Base-by-base conservation (phyloP, 2,888 invertebrate genomes). In the Catocala nupta region DNA sequence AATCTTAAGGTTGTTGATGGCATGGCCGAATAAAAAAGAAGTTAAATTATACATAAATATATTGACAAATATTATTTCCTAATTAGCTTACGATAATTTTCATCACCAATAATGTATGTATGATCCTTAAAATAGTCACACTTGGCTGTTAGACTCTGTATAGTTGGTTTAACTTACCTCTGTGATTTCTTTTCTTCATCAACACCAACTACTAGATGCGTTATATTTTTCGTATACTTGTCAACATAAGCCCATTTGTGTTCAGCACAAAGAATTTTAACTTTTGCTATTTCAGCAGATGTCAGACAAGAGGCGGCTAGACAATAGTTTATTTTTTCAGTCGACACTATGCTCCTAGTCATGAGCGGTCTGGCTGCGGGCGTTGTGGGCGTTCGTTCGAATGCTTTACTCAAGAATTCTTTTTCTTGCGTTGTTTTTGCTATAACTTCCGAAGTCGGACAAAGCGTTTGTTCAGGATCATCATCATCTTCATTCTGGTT, bases 151-250 rank as follows among this genome's bases (percentile, higher is more conserved):
- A 3, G 25, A 25, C 25, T 25, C 25, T 25, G 25, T 25, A 25
- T 25, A 25, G 4, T 25, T 25, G 25, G 25, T 25, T 1, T 54
- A 8, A 50, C 10, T 39, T 12, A 94, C 94, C 94, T 89, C 75
- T 92, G 89, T 8, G 92, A 86, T 67, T 81, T 88, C 43, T 90
- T 90, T 57, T 91, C 88, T 10, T 91, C 88, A 75, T 94, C 93
- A 5, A 92, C 92, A 45, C 86, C 82, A 7, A 94, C 92, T 54
- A 94, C 89, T 47, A 94, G 79, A 84, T 94, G 94, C 5, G 94
- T 93, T 59, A 94, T 61, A 8, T 90, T 87, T 9, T 81, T 82
- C 3, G 82, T 80, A 70, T 89, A 94, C 64, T 88, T 88, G 10
- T 91, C 89, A 0, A 85, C 73, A 66, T 84, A 91, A n/a, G 65